Conservation (phyloP, 2,888 invertebrate species). For the Rhagonycha lutea region DNA sequence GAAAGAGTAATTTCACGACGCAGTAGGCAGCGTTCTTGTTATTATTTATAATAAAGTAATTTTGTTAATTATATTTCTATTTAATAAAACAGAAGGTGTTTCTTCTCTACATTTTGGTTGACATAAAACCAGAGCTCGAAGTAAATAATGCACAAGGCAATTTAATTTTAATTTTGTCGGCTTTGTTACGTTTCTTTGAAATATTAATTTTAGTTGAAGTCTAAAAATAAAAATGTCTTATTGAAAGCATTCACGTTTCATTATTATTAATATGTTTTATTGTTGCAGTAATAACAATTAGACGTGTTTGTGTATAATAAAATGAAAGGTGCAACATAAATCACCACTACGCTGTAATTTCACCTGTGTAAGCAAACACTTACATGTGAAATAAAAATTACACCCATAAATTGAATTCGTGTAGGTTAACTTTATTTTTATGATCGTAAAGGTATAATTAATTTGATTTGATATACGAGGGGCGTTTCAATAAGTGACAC, state of each 20-base stretch:
- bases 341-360: not conserved
- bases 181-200: conserved; percentile 21
- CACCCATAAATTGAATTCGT: not conserved
- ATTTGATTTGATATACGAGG: not conserved
- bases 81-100: conserved; percentile 1
- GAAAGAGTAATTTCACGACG: not conserved
- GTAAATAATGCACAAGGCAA: conserved; percentile 32
- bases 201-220: conserved; percentile 13
- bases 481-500: not conserved
- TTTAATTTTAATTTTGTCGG: conserved; percentile 33
- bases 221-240: not conserved
- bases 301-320: not conserved
- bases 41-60: not conserved
- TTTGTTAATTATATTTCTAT: not conserved
- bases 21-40: not conserved
- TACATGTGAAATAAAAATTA: not conserved
- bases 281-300: not conserved
- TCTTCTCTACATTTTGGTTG: conserved; percentile 12
- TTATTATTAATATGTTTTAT: not conserved
- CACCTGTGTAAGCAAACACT: not conserved
- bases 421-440: not conserved
- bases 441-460: not conserved
- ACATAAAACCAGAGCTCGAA: not conserved
- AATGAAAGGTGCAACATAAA: not conserved
- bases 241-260: not conserved